phyloP scores from a whole-genome alignment of 2,113 vertebrate genomes.

The Mohoua ochrocephala region DNA sequence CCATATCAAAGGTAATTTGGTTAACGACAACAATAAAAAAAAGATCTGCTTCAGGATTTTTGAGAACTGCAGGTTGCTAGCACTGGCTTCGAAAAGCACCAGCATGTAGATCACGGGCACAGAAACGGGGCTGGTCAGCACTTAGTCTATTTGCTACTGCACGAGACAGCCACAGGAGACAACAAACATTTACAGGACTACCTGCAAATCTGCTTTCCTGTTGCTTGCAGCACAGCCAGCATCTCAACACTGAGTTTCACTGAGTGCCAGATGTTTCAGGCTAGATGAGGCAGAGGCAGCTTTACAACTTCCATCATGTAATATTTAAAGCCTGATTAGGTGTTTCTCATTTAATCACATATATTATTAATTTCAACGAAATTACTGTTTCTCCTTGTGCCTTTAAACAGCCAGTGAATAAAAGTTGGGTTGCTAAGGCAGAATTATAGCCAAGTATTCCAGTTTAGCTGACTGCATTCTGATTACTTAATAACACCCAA shows the following conservation, averaged over 20 bases:
- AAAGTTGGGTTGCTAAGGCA: constrained; percentile 34
- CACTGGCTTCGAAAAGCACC: neutral
- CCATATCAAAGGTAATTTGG: neutral
- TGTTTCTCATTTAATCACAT: constrained; percentile 57
- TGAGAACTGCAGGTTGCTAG: neutral
- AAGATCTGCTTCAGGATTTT: neutral
- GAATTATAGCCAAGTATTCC: constrained; percentile 41
- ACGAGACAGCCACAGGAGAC: neutral
- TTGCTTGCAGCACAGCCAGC: neutral
- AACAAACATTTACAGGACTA: neutral
- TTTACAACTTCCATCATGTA: neutral
- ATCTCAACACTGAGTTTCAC: neutral
- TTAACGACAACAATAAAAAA: neutral
- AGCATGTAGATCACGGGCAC: neutral
- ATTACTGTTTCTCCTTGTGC: neutral
- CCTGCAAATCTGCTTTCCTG: neutral
- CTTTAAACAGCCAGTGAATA: constrained; percentile 15
- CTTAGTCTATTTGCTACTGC: neutral
- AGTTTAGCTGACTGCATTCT: constrained; percentile 29
- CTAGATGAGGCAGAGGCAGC: neutral
- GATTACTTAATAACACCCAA: constrained; percentile 44
- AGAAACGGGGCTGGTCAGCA: neutral
- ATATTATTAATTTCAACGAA: constrained; percentile 43
- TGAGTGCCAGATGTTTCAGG: constrained; percentile 7
- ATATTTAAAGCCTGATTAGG: constrained; percentile 42